These are phyloP conservation scores for Clarias batrachus DNA, from an alignment of 2,113 vertebrate species.

Conservation along the genomic window DNA sequence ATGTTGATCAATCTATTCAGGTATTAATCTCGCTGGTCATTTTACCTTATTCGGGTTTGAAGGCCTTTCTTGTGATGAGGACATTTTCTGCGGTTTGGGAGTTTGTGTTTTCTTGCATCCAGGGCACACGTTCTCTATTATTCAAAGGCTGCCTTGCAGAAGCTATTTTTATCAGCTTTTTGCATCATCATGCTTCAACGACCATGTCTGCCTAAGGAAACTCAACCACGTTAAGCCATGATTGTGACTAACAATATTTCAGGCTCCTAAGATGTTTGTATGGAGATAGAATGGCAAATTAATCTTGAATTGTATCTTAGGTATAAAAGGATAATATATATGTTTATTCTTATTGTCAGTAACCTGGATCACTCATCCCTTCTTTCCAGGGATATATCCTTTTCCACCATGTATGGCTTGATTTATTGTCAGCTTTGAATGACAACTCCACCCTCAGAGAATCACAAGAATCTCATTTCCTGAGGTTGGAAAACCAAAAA, in stretches of 20 bases:
- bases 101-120: slow-evolving; percentile 56
- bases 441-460: slow-evolving; percentile 44
- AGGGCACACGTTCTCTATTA: slow-evolving; percentile 65
- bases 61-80: not conserved
- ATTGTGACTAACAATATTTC: slow-evolving; percentile 37
- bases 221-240: slow-evolving; percentile 47
- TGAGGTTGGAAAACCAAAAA: slow-evolving; percentile 38
- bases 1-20: not conserved
- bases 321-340: not conserved
- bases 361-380: not conserved
- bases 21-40: not conserved
- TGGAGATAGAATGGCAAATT: slow-evolving; percentile 9
- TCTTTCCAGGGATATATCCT: not conserved
- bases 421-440: slow-evolving; percentile 20
- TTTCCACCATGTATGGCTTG: not conserved
- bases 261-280: not conserved
- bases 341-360: not conserved
- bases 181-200: slow-evolving; percentile 65
- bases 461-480: slow-evolving; percentile 51
- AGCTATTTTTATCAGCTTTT: slow-evolving; percentile 73
- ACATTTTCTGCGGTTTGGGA: slow-evolving; percentile 20
- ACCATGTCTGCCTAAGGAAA: slow-evolving; percentile 59
- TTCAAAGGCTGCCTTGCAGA: slow-evolving; percentile 64
- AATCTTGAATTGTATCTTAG: slow-evolving; percentile 3
- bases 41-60: not conserved